Evolutionary conservation across 2,888 invertebrate species (phyloP), one percentile per base, ranked within the genome.

Genomic region (Lycocerus yunnanus): DNA sequence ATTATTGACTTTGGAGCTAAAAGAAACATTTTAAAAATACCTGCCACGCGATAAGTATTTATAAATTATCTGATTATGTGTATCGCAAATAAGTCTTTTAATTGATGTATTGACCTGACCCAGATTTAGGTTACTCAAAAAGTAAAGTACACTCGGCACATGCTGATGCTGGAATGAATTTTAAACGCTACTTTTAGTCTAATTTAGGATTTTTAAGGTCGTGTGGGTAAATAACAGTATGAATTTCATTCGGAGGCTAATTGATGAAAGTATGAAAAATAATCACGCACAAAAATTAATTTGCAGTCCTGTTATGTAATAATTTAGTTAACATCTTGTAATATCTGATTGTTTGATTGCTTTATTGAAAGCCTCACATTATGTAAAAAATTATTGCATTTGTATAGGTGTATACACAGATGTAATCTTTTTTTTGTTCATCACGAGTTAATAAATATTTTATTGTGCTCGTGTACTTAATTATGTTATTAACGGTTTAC

Each of bases 161-260:
- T 63, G 61, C 61, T 63, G 16, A 63, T 63, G 61, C 61, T 63
- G 16, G 20, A 60, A 10, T 60, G 11, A 15, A 43, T 43, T 27
- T 13, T 16, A 18, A 63, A 20, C 61, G 61, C 20, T 63, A 63
- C 20, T 15, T 63, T 63, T 63, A 15, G 20, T 18, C 61, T 63
- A 63, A 63, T 63, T 63, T 63, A 63, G 61, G 61, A 18, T 15
- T 63, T 63, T 63, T 63, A 63, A 63, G 61, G 61, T 63, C 61
- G 20, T 15, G 61, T 20, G 61, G 20, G 20, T 63, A 63, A 63
- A 63, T 20, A n/a, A 43, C 43, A 43, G n/a, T 43, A 43, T 43
- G 43, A 43, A 43, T 43, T n/a, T 43, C 43, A 43, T 43, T 43
- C 43, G 43, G 43, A 43, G 43, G n/a, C n/a, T 43, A 43, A 43